Percentiles rank a stretch among this genome's conserved stretches.
Conservation (phyloP, 1,140 invertebrate genomes). For the Cryptotermes secundus region DNA sequence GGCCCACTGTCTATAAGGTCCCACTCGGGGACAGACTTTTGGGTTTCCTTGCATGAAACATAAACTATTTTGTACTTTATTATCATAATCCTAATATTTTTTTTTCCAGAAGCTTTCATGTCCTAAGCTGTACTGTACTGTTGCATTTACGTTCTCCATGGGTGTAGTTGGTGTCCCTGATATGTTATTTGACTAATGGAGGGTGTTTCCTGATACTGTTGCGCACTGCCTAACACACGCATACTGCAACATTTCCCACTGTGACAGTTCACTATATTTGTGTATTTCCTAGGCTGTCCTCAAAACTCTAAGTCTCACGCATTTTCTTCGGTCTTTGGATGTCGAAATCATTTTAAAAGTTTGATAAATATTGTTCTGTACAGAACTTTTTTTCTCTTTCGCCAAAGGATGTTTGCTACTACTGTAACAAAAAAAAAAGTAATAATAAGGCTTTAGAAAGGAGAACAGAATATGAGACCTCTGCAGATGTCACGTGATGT, state of each 20-base stretch:
- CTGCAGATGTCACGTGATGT: not conserved
- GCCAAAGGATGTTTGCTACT: not conserved
- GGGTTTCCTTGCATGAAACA: too few species aligned
- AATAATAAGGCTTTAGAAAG: not conserved
- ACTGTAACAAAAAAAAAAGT: not conserved
- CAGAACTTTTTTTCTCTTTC: not conserved
- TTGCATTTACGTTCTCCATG: not conserved
- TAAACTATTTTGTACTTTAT: too few species aligned
- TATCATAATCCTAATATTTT: not conserved
- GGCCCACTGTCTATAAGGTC: too few species aligned
- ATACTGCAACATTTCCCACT: not conserved
- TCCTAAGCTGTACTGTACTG: not conserved
- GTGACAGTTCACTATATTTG: not conserved
- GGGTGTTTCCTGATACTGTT: not conserved
- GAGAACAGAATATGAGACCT: not conserved
- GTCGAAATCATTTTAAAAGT: not conserved
- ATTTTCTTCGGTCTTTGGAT: not conserved
- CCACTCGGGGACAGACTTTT: too few species aligned
- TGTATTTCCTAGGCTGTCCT: not conserved
- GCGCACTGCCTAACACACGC: not conserved
- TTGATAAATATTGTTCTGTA: constrained; percentile 5
- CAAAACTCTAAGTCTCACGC: not conserved
- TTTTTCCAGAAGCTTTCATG: not conserved
- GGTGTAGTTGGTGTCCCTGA: not conserved
- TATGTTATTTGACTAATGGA: constrained; percentile 20